Percentiles rank a stretch among this genome's conserved stretches.
Conservation (phyloP, 2,888 invertebrate species). For the Proisotoma minuta region DNA sequence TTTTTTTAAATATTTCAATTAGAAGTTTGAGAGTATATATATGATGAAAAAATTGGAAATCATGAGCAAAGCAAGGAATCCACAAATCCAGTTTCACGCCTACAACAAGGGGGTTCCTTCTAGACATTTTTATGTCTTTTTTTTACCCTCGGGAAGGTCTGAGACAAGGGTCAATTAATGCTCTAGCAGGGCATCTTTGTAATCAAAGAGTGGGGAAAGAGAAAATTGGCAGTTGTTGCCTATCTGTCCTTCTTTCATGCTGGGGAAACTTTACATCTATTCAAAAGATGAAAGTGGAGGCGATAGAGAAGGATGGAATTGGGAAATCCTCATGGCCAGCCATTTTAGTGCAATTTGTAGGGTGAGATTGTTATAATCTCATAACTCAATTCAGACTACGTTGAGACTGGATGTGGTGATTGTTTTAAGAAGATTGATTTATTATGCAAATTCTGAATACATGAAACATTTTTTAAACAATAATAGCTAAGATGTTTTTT, state of each 20-base stretch:
- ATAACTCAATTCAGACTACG: conserved; percentile 48
- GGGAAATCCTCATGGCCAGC: conserved; percentile 46
- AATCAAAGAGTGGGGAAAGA: conserved; percentile 44
- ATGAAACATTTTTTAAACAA: neutral
- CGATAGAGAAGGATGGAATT: conserved; percentile 35
- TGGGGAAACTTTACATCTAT: conserved; percentile 30
- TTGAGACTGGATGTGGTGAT: conserved; percentile 45
- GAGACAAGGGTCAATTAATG: conserved; percentile 45
- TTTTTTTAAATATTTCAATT: too few relatives aligned
- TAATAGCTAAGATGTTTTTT: too few relatives aligned
- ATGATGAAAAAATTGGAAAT: conserved; percentile 23
- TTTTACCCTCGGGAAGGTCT: conserved; percentile 47
- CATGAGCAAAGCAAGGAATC: conserved; percentile 26
- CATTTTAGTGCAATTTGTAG: conserved; percentile 45
- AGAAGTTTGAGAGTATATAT: neutral
- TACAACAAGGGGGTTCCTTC: conserved; percentile 42
- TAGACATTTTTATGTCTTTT: neutral
- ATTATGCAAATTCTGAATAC: neutral
- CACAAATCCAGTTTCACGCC: conserved; percentile 45
- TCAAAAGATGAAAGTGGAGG: conserved; percentile 28
- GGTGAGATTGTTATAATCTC: conserved; percentile 29
- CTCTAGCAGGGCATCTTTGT: conserved; percentile 44
- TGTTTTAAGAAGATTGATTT: conserved; percentile 13
- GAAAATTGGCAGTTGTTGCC: conserved; percentile 39
- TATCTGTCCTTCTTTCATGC: conserved; percentile 34